Evolutionary conservation across 2,797 vertebrate genomes (phyloP).

Genomic region (Falco naumanni): DNA sequence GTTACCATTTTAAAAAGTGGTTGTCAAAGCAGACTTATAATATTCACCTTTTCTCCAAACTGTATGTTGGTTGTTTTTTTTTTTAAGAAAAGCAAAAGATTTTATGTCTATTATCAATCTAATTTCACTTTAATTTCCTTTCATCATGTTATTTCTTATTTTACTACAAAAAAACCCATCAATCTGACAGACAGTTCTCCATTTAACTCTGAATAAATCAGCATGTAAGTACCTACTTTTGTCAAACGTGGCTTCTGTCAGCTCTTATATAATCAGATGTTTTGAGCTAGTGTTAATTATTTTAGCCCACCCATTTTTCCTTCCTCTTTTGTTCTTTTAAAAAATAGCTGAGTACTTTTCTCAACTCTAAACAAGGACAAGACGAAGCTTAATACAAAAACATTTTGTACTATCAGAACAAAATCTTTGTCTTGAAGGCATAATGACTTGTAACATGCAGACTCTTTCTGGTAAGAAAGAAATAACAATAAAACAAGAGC

Average conservation of each 20-base stretch:
- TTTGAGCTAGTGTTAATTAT: neutral
- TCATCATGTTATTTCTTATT: neutral
- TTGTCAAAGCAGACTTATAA: neutral
- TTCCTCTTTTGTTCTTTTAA: constrained; percentile 2
- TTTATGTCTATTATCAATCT: neutral
- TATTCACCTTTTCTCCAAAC: neutral
- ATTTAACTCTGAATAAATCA: constrained; percentile 5
- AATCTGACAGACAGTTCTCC: neutral
- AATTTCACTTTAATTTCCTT: constrained; percentile 19
- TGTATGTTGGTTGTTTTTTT: too few species aligned
- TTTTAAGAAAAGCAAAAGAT: neutral
- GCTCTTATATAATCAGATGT: neutral
- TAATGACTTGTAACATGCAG: neutral
- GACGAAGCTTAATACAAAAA: constrained; percentile 2
- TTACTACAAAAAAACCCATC: neutral
- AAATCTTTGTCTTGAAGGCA: neutral
- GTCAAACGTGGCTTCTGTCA: neutral
- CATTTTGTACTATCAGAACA: neutral
- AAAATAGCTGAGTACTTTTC: neutral
- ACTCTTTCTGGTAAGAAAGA: neutral
- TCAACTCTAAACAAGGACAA: neutral
- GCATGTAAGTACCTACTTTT: neutral
- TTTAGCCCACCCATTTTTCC: neutral
- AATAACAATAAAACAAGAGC: neutral
- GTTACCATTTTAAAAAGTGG: neutral